Conservation (phyloP, 1,140 invertebrate species). For the Drosophila seguyi region DNA sequence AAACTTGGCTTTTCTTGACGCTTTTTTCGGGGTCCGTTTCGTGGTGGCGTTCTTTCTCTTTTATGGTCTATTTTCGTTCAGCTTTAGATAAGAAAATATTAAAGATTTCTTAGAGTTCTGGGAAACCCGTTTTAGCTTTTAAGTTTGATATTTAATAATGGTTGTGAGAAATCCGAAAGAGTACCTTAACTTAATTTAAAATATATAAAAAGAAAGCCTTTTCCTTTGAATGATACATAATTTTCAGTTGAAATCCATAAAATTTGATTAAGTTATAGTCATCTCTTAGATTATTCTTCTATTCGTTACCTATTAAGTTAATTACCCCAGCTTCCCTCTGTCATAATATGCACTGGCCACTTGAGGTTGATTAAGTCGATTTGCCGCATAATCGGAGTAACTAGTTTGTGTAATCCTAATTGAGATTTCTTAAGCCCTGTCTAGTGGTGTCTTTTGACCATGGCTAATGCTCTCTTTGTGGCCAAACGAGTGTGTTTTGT, state of each 20-base stretch:
- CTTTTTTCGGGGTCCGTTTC: slow-evolving; percentile 18
- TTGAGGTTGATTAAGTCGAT: slow-evolving; percentile 26
- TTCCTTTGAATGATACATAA: too few species aligned
- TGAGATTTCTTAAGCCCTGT: slow-evolving; percentile 36
- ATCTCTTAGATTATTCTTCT: neutral
- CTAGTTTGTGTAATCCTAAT: slow-evolving; percentile 44
- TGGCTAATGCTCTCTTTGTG: slow-evolving; percentile 31
- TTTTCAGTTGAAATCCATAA: too few species aligned
- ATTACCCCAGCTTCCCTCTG: neutral
- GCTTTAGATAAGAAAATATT: slow-evolving; percentile 5
- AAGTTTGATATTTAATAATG: neutral
- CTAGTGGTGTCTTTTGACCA: neutral
- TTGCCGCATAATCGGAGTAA: slow-evolving; percentile 31
- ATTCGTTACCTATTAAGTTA: too few species aligned
- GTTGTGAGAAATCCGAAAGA: neutral
- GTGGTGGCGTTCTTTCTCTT: neutral
- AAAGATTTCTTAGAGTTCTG: neutral
- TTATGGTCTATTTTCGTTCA: slow-evolving; percentile 18
- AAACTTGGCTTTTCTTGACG: slow-evolving; percentile 43
- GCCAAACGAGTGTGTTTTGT: slow-evolving; percentile 51
- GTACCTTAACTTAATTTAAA: too few species aligned
- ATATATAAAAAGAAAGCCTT: too few species aligned
- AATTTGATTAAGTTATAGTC: neutral
- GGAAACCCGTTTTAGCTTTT: too few species aligned
- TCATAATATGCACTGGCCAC: neutral